Conservation (phyloP, 2,113 vertebrate genomes). For the Pampusana beccarii region DNA sequence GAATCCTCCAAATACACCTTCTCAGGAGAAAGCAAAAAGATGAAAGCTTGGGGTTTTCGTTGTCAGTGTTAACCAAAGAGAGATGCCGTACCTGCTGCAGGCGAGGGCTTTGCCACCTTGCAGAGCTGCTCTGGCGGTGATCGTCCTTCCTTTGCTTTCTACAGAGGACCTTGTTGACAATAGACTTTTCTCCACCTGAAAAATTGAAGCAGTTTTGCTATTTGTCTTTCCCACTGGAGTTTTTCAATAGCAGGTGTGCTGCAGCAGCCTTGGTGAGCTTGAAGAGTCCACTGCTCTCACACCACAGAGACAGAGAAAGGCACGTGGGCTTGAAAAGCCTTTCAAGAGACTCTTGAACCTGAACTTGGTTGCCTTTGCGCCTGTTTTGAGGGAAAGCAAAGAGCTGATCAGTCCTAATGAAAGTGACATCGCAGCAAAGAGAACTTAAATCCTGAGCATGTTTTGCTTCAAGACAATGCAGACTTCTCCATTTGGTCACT, state of each 20-base stretch:
- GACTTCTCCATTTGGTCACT: background rate
- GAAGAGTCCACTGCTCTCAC: background rate
- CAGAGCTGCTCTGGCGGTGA: fast-evolving
- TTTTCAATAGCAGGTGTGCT: background rate
- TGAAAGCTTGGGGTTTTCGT: background rate
- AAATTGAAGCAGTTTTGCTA: background rate
- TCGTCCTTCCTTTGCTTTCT: background rate
- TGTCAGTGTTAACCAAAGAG: background rate
- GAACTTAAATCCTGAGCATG: background rate
- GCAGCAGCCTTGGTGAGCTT: background rate
- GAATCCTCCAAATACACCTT: background rate
- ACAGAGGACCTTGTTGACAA: background rate
- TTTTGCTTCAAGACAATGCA: background rate
- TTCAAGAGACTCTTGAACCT: background rate
- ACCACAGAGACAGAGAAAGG: background rate
- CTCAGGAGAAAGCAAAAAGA: background rate
- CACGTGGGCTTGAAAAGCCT: background rate
- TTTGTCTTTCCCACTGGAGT: background rate
- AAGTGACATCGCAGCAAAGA: background rate
- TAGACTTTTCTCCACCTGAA: background rate
- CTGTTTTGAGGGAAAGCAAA: background rate
- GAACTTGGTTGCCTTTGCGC: background rate
- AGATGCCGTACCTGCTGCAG: background rate
- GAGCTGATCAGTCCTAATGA: fast-evolving
- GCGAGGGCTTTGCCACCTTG: background rate